A percentile compares a stretch with the other conserved stretches of the same genome.
Conservation (phyloP, 2,888 invertebrate species). For the Hydrotaea diabolus region DNA sequence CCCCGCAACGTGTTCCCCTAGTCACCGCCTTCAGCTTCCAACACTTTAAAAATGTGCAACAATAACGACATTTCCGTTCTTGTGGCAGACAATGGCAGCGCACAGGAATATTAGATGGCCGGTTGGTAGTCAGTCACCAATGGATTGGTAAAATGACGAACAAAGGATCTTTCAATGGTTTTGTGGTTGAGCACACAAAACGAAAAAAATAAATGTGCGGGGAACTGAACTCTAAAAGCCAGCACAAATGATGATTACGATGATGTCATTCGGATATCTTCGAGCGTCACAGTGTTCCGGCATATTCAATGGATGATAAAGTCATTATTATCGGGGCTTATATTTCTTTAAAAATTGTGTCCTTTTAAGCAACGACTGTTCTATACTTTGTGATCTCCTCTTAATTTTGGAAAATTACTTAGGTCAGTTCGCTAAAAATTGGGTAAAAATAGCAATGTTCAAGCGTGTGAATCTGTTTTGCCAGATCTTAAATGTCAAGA, state of each 20-base stretch:
- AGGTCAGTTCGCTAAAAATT: no score
- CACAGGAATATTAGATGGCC: background rate
- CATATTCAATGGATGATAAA: background rate
- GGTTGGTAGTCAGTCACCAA: background rate
- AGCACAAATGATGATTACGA: background rate
- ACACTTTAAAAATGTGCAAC: conserved; percentile 30
- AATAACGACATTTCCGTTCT: conserved; percentile 32
- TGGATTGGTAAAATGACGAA: conserved; percentile 21
- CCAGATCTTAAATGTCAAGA: no score
- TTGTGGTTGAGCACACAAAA: background rate
- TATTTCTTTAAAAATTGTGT: no score
- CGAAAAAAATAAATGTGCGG: no score
- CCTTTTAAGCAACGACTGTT: no score
- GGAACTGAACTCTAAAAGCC: background rate
- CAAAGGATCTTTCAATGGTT: background rate
- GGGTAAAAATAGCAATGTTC: no score
- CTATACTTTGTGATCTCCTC: no score
- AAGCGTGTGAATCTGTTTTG: no score
- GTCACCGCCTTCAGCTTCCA: background rate
- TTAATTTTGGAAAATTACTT: no score
- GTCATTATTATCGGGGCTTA: no score
- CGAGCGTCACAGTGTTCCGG: background rate
- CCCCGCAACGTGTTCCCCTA: background rate
- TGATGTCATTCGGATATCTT: background rate
- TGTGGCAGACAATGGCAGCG: conserved; percentile 10